Evolutionary conservation across 1,140 invertebrate genomes (phyloP), one percentile per base, ranked within the genome.

Genomic region (Notospermus geniculatus): DNA sequence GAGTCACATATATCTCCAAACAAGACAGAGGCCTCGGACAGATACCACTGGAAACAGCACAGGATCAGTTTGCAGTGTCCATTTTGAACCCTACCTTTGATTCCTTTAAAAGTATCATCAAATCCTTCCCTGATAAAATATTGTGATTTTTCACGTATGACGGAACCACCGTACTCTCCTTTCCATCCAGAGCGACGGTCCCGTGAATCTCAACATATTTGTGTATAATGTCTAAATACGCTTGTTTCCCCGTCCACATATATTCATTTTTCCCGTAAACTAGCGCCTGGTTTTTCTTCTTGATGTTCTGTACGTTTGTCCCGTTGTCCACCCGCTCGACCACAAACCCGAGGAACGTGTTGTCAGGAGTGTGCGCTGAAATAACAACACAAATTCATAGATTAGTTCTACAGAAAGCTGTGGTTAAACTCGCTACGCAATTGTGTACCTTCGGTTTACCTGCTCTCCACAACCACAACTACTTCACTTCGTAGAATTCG

Each of bases 191-290:
- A 53, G 75, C 80, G 0, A 82, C 80, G 22, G 82, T 83, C 0
- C 75, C 79, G 64, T 83, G 80, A 17, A 83, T 71, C 32, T 80
- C 71, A 15, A 77, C 54, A 27, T 58, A 67, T 19, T 72, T 54
- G 4, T 73, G 68, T 22, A 80, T 72, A 1, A 71, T 62, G 50
- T 71, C 60, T 39, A 80, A 60, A 54, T 78, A 80, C 0, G 62
- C 32, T 43, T 63, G n/a, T 61, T 73, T 77, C 5, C 71, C 76
- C 77, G 77, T 60, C 81, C 81, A 83, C 82, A 83, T 83, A 61
- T 79, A 82, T 28, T 74, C 70, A 61, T 82, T 77, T 66, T 83
- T 83, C 27, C 81, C 82, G 62, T 83, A 83, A 9, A 83, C 78
- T 11, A 83, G 56, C 19, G 78, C 81, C 30, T 71, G 66, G 39